Percentiles rank a stretch among this genome's conserved stretches.
These are phyloP conservation scores for Hipposideros armiger DNA, from an alignment of 2,113 vertebrate genomes.

Conservation along the genomic window DNA sequence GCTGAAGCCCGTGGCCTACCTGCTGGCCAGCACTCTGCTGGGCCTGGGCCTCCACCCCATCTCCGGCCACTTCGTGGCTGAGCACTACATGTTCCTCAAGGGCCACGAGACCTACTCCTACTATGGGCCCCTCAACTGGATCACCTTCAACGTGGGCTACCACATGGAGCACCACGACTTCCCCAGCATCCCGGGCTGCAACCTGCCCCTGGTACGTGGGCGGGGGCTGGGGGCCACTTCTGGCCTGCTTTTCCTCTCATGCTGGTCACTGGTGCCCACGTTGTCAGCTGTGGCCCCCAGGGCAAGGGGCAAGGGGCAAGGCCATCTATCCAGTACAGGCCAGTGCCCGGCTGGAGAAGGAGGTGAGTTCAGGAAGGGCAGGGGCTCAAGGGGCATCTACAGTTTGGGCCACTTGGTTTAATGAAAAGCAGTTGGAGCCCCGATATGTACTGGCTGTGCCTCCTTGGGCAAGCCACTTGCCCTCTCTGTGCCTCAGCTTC, in stretches of 20 bases:
- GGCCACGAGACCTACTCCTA: slow-evolving; percentile 99
- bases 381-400: rapidly evolving
- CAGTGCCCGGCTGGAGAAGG: not conserved
- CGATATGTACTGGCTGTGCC: rapidly evolving
- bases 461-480: not conserved
- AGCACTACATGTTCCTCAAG: slow-evolving; percentile 98
- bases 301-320: not conserved
- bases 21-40: slow-evolving; percentile 93
- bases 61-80: slow-evolving; percentile 98
- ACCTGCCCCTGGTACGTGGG: slow-evolving; percentile 93
- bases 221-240: no score
- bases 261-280: rapidly evolving
- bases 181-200: slow-evolving; percentile 97
- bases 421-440: rapidly evolving
- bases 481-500: not conserved
- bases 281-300: not conserved
- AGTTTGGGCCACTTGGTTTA: not conserved
- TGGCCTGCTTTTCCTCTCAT: not conserved
- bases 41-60: slow-evolving; percentile 97
- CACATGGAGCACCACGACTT: slow-evolving; percentile 99
- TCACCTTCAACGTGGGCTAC: slow-evolving; percentile 99
- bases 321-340: rapidly evolving
- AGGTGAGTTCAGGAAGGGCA: rapidly evolving
- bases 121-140: slow-evolving; percentile 95
- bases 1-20: slow-evolving; percentile 93